Conservation (phyloP, 1,140 invertebrate genomes). For the Ips nitidus region DNA sequence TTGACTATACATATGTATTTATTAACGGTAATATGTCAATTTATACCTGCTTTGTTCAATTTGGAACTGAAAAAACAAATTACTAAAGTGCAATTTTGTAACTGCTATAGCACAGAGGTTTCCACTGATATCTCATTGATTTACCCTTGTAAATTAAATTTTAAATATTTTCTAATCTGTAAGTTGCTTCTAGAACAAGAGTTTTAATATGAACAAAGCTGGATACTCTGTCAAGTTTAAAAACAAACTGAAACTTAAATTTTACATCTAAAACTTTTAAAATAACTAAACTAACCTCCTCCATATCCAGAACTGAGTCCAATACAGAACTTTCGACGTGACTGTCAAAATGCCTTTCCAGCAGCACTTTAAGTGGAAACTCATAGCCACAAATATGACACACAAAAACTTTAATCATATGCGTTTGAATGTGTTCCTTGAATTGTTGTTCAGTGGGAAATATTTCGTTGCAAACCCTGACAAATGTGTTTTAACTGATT, state of each 20-base stretch:
- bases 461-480: constrained; percentile 36
- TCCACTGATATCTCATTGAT: too few relatives aligned
- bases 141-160: too few relatives aligned
- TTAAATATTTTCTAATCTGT: background rate
- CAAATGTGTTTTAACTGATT: background rate
- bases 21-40: too few relatives aligned
- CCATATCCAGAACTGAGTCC: constrained; percentile 39
- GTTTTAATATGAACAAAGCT: background rate
- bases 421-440: constrained; percentile 35
- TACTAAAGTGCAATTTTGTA: too few relatives aligned
- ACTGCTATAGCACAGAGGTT: too few relatives aligned
- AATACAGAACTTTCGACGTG: constrained; percentile 35
- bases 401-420: constrained; percentile 36
- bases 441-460: constrained; percentile 33
- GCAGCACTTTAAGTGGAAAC: constrained; percentile 29
- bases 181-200: background rate
- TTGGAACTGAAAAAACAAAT: too few relatives aligned
- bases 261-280: background rate
- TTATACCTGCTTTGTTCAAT: too few relatives aligned
- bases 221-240: too few relatives aligned
- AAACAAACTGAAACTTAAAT: background rate
- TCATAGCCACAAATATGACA: constrained; percentile 36
- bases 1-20: too few relatives aligned
- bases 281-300: constrained; percentile 20
- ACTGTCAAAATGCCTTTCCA: constrained; percentile 32